Evolutionary conservation across 1,140 invertebrate species (phyloP).

Genomic region (Bombus fervidus): DNA sequence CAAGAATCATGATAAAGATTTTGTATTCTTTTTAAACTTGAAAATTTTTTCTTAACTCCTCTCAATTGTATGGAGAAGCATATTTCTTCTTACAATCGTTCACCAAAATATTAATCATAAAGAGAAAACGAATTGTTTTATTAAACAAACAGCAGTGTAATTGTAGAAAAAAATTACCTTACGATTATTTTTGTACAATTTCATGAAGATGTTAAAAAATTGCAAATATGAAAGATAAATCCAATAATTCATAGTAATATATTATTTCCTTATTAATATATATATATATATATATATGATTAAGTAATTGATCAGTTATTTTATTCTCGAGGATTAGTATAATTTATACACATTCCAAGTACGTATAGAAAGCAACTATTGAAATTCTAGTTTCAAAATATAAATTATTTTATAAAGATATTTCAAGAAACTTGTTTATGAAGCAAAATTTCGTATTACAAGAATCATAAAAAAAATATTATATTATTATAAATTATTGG

Average conservation of each 20-base stretch:
- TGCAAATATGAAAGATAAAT: not conserved
- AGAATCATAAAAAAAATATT: not conserved
- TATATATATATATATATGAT: too few species aligned
- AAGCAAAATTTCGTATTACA: not conserved
- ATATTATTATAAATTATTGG: not conserved
- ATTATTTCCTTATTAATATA: too few species aligned
- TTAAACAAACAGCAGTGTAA: not conserved
- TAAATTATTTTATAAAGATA: not conserved
- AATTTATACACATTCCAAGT: not conserved
- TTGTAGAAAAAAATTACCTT: not conserved
- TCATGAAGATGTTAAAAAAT: not conserved
- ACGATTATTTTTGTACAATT: not conserved
- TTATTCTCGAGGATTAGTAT: too few species aligned
- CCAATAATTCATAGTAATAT: not conserved
- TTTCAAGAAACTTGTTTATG: not conserved
- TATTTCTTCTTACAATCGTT: not conserved
- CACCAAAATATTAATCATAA: too few species aligned
- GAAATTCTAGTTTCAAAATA: not conserved
- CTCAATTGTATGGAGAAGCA: not conserved
- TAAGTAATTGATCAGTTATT: too few species aligned
- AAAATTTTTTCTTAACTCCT: not conserved
- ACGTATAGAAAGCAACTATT: not conserved
- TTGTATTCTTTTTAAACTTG: slow-evolving; percentile 70
- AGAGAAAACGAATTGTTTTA: too few species aligned
- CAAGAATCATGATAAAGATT: slow-evolving; percentile 74